Base-by-base conservation (phyloP, 1,140 invertebrate species). In the Planococcus citri region DNA sequence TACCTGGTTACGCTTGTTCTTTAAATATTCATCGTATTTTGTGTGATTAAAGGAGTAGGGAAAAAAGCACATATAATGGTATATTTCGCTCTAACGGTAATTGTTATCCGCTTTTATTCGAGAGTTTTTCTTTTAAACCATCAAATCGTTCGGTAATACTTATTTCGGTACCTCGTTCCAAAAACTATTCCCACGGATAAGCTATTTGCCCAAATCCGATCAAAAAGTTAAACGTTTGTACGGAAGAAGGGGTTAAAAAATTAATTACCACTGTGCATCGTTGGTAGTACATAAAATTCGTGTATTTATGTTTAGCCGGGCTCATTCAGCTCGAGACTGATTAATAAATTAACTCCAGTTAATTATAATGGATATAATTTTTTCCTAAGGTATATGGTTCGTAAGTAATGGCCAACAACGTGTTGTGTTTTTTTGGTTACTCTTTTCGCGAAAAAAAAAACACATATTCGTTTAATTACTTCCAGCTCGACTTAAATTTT, bases 51-150 rank as follows among this genome's bases (percentile, higher is more conserved):
- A 14, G n/a, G 41, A 20, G 12, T 9, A n/a, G n/a, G n/a, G 17
- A 51, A 51, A 51, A 20, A 51, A 20, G 3, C 10, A 51, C 10
- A n/a, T 20, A 51, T 51, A 51, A 51, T 51, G 17, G 12, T 17
- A n/a, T n/a, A 20, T 51, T 51, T 51, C 41, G 41, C 6, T 37
- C 14, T 51, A 51, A 3, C 41, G 41, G 41, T 51, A 51, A 51
- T 51, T 51, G 41, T 51, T 51, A 51, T 51, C 41, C 41, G 41
- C 29, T 33, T 51, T 51, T 51, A 51, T 51, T 51, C 41, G 41
- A 51, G 41, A 51, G 41, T 20, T 51, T 20, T 51, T 51, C 41
- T 14, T 51, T 51, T 20, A 51, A 51, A 14, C 6, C 41, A 20
- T 51, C 41, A 2, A 51, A 51, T 51, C 41, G 41, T 6, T 51